Evolutionary conservation across 1,140 invertebrate genomes (phyloP), one percentile per base, ranked within the genome.

Genomic region (Proales similis): DNA sequence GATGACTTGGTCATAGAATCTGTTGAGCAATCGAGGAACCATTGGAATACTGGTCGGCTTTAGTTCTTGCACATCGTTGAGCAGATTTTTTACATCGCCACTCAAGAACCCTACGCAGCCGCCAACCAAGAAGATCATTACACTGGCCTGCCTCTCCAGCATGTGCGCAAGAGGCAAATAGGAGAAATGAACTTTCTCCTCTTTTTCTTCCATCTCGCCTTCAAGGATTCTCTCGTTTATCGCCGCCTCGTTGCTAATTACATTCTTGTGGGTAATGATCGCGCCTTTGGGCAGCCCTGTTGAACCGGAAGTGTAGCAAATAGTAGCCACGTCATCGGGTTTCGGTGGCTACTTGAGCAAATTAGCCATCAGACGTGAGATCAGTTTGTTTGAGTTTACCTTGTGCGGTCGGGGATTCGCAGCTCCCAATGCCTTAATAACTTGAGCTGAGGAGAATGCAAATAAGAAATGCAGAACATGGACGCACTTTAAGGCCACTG

Each of bases 261-360:
- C 84, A 72, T 93, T 94, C 70, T 85, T 85, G 72, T 97, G 92
- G 2, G 87, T 90, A 63, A 96, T 73, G 87, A 95, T 92, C 0
- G 95, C 93, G 47, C 92, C 93, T 78, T 96, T 96, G 0, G 93
- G 92, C 29, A 42, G 87, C 33, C 93, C 93, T 9, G 92, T 96
- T 11, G 92, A 95, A 2, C 92, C 93, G 11, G 90, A 93, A 0
- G 92, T 96, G 73, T 95, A 96, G 73, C 90, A 94, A 66, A 96
- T 85, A 22, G 89, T 91, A 71, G 86, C 88, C 3, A 96, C 73
- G 73, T 93, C 89, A 30, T 84, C 82, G 7, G 86, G 82, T 5
- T 26, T 65, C 11, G 70, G 74, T 24, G 57, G 57, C 51, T n/a
- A n/a, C n/a, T 57, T 42, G 26, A 33, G 39, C 12, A 51, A 7